phyloP scores from a whole-genome alignment of 2,888 invertebrate genomes.

The Eupithecia inturbata region DNA sequence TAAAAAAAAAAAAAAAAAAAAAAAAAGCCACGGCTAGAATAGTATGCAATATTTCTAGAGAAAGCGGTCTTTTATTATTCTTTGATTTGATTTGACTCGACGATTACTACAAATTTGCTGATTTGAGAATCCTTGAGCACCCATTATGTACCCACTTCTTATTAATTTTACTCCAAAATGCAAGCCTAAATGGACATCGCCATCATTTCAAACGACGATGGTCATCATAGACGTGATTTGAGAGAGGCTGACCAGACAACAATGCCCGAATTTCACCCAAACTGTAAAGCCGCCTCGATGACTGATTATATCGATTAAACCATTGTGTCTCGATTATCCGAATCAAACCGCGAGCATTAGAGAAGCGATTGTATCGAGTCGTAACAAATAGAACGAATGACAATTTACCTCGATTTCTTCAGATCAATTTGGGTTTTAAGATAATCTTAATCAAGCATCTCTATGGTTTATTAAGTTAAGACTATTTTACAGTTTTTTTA shows the following conservation, averaged over 20 bases:
- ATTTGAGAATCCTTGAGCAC: neutral
- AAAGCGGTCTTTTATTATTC: neutral
- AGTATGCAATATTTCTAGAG: neutral
- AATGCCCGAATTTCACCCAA: constrained; percentile 50
- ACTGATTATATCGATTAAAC: constrained; percentile 63
- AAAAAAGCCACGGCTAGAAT: too few relatives aligned
- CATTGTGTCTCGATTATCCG: constrained; percentile 58
- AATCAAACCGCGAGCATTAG: constrained; percentile 57
- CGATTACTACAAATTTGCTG: neutral
- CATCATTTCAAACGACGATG: neutral
- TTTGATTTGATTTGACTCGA: neutral
- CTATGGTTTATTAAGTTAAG: constrained; percentile 43
- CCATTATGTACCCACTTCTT: neutral
- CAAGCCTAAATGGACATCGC: neutral
- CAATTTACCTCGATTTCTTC: constrained; percentile 44
- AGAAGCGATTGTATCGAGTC: constrained; percentile 42
- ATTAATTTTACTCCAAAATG: neutral
- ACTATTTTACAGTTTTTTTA: constrained; percentile 36
- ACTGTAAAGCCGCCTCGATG: constrained; percentile 70
- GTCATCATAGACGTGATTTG: constrained; percentile 5
- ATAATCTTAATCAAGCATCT: constrained; percentile 49
- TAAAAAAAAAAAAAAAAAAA: too few relatives aligned
- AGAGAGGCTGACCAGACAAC: constrained; percentile 32
- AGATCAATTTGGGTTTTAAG: constrained; percentile 48
- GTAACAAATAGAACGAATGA: constrained; percentile 42